Base-by-base conservation (phyloP, 2,797 vertebrate genomes). In the Thaleichthys pacificus region DNA sequence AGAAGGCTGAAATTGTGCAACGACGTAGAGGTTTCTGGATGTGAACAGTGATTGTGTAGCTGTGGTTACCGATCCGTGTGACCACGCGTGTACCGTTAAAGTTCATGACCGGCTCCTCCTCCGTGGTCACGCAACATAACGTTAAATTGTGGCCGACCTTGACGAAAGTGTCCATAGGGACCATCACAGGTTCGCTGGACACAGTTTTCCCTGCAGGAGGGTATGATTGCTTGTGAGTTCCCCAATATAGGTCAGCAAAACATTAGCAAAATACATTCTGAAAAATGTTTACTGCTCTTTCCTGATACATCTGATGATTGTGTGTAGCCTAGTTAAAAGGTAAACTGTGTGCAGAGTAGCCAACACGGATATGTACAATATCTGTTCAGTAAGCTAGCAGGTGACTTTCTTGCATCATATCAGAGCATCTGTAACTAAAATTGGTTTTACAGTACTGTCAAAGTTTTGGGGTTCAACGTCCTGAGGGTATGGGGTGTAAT, bases 81-180 rank as follows among this genome's bases (percentile, higher is more conserved):
- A 51, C 71, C 24, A 5, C 19, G 0, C 14, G 0, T 3, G 0
- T 1, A 0, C 0, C 0, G 0, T 0, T 3, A 12, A 84, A 51
- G 0, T 0, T 0, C 3, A 79, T 0, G 0, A 1, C 0, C 1
- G 88, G 58, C 0, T 49, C 0, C 0, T 60, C 70, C 0, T 1
- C 28, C 0, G 82, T 75, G 17, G 58, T 17, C 56, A 91, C 0
- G 22, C 92, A 94, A 80, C 88, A 93, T 77, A 94, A 92, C 1
- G 80, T 85, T 62, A 60, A 72, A 2, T 0, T 76, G 49, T 84
- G 90, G 78, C 79, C 85, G 1, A 84, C 89, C 4, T 51, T 0
- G 4, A 80, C 54, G 0, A 14, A 0, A 15, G 0, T 4, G 1
- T 89, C 60, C 4, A 0, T 5, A 57, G 92, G 92, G 72, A 74